These are phyloP conservation scores for Bruchidius siliquastri DNA, from an alignment of 2,888 invertebrate genomes.

Conservation along the genomic window DNA sequence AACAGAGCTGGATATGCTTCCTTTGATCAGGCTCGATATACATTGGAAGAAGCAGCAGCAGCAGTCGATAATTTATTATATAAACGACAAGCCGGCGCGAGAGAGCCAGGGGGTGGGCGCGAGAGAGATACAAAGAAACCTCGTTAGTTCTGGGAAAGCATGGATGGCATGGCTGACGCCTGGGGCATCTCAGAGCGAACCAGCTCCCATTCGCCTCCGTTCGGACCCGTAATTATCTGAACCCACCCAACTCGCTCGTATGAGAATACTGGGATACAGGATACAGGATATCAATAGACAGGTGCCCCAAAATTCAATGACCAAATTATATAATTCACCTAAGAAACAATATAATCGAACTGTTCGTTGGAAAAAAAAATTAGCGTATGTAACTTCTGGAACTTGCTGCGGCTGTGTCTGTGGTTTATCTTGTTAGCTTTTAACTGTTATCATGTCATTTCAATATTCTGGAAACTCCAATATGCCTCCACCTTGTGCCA, in stretches of 20 bases:
- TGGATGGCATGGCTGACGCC: slow-evolving; percentile 1
- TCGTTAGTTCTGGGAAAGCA: slow-evolving; percentile 41
- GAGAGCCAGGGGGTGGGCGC: not conserved
- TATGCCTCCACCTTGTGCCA: too few relatives aligned
- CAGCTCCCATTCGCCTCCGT: slow-evolving; percentile 34
- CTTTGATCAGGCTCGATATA: not conserved
- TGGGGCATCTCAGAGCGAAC: slow-evolving; percentile 2
- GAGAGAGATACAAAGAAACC: slow-evolving; percentile 35
- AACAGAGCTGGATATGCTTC: not conserved
- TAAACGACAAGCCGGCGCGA: not conserved
- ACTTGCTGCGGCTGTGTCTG: too few relatives aligned
- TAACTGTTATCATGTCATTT: too few relatives aligned
- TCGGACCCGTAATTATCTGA: slow-evolving; percentile 44
- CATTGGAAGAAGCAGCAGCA: not conserved
- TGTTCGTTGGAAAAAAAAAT: too few relatives aligned
- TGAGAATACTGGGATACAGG: not conserved
- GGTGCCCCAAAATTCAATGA: too few relatives aligned
- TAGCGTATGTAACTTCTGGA: too few relatives aligned
- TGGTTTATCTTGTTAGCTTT: too few relatives aligned
- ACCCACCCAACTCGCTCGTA: slow-evolving; percentile 33
- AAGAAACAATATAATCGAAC: too few relatives aligned
- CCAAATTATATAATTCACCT: too few relatives aligned
- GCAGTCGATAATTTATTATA: not conserved
- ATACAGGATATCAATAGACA: too few relatives aligned
- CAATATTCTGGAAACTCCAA: too few relatives aligned